Base-by-base conservation (phyloP, 2,797 vertebrate species). In the Neosilurus hyrtlii region DNA sequence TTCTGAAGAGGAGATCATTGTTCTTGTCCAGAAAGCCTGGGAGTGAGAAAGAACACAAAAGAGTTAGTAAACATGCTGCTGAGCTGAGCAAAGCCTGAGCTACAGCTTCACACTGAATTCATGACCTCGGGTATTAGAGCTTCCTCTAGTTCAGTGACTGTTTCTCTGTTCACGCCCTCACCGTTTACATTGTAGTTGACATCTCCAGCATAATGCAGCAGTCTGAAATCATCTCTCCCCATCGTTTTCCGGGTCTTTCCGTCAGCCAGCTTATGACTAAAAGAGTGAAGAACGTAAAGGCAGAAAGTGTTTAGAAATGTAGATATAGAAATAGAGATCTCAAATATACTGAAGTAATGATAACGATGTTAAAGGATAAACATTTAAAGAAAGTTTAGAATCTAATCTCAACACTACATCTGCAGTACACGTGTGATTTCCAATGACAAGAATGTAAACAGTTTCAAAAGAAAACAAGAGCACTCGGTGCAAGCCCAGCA, bases 21-120 rank as follows among this genome's bases (percentile, higher is more conserved):
- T 99, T 99, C 91, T 99, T 99, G 93, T 99, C 98, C 92, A 99
- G 89, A 92, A 99, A 99, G 84, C 98, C 98, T 96, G 87, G 85
- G 92, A 85, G n/a, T 85, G 81, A 81, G 86, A 82, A 81, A 79
- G 82, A 81, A 82, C 52, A 86, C 65, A 87, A 35, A 87, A 82
- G 75, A 59, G 56, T 87, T 72, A 87, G 67, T 83, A 73, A 88
- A 14, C 52, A 75, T 67, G 77, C 3, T 65, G 2, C 68, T 14
- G 26, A 54, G 63, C 66, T 14, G 26, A 54, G 63, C 66, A 35
- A 24, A 81, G 62, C 77, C 59, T 74, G 5, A 81, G 71, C 59
- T 78, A 61, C 51, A 61, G 61, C 73, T 81, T 66, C 79, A 26
- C 20, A 43, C 30, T 30, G 9, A 68, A 54, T 52, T 43, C 43